Percentiles rank a stretch among this genome's conserved stretches.
These are phyloP conservation scores for Zaprionus ornatus DNA, from an alignment of 1,140 invertebrate genomes.

Conservation along the genomic window DNA sequence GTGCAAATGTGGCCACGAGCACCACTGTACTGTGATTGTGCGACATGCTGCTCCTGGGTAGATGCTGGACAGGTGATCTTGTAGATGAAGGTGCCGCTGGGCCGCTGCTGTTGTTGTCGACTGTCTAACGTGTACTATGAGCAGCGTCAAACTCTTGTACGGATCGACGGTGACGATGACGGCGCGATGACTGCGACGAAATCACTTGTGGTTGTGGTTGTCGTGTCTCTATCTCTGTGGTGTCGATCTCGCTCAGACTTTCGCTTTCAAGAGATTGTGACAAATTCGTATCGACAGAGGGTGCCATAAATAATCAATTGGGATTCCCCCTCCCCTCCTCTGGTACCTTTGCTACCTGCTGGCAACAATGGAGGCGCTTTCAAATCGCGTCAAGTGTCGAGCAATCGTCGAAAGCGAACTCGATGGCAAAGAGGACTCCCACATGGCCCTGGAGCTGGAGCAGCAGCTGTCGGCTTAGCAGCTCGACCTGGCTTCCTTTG, in stretches of 20 bases:
- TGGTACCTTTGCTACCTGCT: background rate
- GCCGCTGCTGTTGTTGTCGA: background rate
- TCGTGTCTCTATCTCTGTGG: no score
- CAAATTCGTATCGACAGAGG: background rate
- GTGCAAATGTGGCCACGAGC: background rate
- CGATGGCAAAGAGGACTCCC: background rate
- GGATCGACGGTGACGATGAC: background rate
- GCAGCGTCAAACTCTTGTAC: background rate
- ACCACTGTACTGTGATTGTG: background rate
- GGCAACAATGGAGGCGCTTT: background rate
- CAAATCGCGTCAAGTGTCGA: background rate
- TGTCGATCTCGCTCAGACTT: background rate
- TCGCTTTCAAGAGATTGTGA: background rate
- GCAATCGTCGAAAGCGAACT: background rate
- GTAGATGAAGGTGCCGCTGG: background rate
- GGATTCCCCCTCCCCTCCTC: background rate
- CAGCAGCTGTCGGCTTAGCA: background rate
- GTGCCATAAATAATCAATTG: slow-evolving; percentile 2
- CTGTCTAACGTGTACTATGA: background rate
- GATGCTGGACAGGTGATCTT: background rate
- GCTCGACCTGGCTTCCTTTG: background rate
- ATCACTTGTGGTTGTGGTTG: background rate
- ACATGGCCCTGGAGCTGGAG: background rate
- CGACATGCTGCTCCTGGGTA: background rate
- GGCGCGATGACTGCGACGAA: background rate